phyloP scores from a whole-genome alignment of 2,797 vertebrate species.

The Malurus splendens region DNA sequence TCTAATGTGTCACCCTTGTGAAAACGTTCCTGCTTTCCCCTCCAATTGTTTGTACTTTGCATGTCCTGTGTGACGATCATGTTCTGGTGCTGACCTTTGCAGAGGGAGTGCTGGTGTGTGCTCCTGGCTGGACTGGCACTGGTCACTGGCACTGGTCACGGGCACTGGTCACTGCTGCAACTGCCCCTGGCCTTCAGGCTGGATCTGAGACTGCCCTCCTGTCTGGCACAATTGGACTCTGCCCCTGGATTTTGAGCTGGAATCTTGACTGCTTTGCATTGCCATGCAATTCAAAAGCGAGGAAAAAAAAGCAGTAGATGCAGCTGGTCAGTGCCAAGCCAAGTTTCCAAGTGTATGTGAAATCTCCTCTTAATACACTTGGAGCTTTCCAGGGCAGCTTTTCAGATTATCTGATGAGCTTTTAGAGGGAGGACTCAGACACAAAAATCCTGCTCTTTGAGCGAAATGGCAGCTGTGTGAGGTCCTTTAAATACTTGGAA shows the following conservation, averaged over 20 bases:
- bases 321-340: neutral
- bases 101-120: neutral
- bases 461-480: neutral
- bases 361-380: neutral
- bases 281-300: neutral
- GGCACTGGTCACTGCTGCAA: neutral
- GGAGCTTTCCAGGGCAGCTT: neutral
- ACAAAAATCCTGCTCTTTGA: neutral
- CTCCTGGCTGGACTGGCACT: neutral
- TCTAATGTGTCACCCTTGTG: neutral
- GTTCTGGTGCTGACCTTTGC: neutral
- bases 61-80: neutral
- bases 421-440: neutral
- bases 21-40: neutral
- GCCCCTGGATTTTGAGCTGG: rapidly evolving
- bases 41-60: neutral
- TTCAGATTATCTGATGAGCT: neutral
- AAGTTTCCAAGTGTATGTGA: neutral
- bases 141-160: neutral
- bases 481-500: neutral
- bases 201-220: neutral
- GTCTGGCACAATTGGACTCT: neutral
- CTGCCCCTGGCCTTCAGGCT: neutral
- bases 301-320: neutral
- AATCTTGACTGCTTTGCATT: neutral